Evolutionary conservation across 2,113 vertebrate species (phyloP).

Genomic region (Triplophysa tibetana): DNA sequence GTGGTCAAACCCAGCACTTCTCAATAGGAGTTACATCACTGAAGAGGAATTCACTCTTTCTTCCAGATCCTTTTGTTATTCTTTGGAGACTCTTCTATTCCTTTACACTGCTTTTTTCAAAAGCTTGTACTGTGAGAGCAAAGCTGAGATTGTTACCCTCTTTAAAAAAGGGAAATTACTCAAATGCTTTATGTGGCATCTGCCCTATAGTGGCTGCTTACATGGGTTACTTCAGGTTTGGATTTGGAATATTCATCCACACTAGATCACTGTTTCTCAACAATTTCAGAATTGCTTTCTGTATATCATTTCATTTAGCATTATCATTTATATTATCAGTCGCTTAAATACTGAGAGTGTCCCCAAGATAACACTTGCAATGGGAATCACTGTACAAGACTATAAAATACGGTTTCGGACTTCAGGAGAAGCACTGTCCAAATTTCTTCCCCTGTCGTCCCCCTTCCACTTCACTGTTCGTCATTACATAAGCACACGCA

Average conservation of each 20-base stretch:
- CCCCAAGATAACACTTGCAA: no score
- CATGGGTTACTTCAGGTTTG: neutral
- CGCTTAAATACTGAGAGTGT: no score
- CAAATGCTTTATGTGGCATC: neutral
- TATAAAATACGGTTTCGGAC: slow-evolving; percentile 43
- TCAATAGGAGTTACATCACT: slow-evolving; percentile 59
- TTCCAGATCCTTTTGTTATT: slow-evolving; percentile 59
- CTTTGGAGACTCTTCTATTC: slow-evolving; percentile 53
- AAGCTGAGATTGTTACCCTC: neutral
- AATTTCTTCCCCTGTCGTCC: slow-evolving; percentile 28
- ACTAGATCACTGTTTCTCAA: neutral
- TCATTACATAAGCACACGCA: slow-evolving; percentile 76
- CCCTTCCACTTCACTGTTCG: slow-evolving; percentile 46
- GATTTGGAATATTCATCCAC: slow-evolving; percentile 5
- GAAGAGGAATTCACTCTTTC: slow-evolving; percentile 57
- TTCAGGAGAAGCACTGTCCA: slow-evolving; percentile 46
- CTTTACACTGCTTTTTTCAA: slow-evolving; percentile 43
- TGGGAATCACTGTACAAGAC: slow-evolving; percentile 5
- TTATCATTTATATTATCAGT: no score
- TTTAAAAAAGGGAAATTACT: neutral
- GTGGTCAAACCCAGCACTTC: slow-evolving; percentile 46
- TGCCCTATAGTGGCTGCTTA: slow-evolving; percentile 1
- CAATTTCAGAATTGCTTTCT: no score
- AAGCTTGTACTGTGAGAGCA: slow-evolving; percentile 21
- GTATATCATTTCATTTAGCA: no score